Percentiles rank a stretch among this genome's conserved stretches.
Evolutionary conservation across 2,113 vertebrate genomes (phyloP).

Genomic region (Plotosus lineatus): DNA sequence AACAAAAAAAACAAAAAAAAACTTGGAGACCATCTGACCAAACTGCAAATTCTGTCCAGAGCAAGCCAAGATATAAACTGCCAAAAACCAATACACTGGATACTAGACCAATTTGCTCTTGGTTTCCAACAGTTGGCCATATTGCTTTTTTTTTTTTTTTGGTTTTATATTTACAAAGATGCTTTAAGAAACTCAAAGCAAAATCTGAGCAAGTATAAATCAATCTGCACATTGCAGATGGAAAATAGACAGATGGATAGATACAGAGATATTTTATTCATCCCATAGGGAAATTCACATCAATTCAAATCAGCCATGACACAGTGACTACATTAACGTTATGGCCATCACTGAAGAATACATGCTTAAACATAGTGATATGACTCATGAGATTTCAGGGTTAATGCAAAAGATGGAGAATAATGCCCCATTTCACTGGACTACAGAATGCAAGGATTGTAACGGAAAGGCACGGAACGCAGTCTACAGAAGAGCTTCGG

Average conservation of each 20-base stretch:
- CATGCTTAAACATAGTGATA: background rate
- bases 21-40: conserved; percentile 66
- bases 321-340: too few relatives aligned
- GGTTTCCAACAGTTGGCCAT: conserved; percentile 61
- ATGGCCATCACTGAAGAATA: background rate
- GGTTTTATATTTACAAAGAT: background rate
- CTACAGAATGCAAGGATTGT: too few relatives aligned
- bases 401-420: background rate
- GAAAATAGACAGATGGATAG: too few relatives aligned
- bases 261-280: too few relatives aligned
- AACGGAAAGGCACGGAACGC: too few relatives aligned
- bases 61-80: conserved; percentile 55
- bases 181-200: background rate
- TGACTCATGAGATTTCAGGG: background rate
- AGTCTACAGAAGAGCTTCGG: too few relatives aligned
- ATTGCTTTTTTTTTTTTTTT: background rate
- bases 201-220: background rate
- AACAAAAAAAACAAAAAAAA: too few relatives aligned
- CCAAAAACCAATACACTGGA: conserved; percentile 67
- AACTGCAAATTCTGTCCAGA: conserved; percentile 54
- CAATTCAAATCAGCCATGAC: too few relatives aligned
- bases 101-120: conserved; percentile 64
- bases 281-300: too few relatives aligned
- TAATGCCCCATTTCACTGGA: too few relatives aligned
- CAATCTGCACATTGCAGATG: background rate